Conservation (phyloP, 2,113 vertebrate species). For the Anguilla rostrata region DNA sequence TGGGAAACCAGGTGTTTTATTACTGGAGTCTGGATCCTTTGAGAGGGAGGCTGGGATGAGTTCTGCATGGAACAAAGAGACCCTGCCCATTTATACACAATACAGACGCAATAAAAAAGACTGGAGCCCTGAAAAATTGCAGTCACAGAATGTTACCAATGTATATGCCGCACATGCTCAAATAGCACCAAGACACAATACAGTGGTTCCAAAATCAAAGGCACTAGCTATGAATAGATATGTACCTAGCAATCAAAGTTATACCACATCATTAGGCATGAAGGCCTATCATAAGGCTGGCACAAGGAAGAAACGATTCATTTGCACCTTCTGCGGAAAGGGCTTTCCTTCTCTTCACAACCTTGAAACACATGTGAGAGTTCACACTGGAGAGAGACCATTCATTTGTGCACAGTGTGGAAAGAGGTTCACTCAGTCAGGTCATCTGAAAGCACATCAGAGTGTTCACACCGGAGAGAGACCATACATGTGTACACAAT, state of each 20-base stretch:
- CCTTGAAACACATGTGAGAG: constrained; percentile 65
- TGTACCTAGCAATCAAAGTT: neutral
- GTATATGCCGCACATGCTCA: constrained; percentile 32
- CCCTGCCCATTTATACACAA: constrained; percentile 11
- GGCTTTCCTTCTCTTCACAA: constrained; percentile 63
- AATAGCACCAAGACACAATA: constrained; percentile 25
- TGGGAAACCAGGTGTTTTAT: constrained; percentile 22
- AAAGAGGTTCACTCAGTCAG: constrained; percentile 70
- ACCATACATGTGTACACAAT: constrained; percentile 63
- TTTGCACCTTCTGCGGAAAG: constrained; percentile 63
- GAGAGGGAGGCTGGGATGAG: constrained; percentile 48
- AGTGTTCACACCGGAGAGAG: constrained; percentile 73
- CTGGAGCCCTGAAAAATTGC: constrained; percentile 24
- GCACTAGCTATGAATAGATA: constrained; percentile 2
- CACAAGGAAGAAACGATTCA: constrained; percentile 52
- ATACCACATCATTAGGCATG: neutral
- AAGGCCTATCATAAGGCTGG: neutral
- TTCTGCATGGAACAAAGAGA: constrained; percentile 50
- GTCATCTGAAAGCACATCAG: constrained; percentile 70
- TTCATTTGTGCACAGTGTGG: constrained; percentile 70
- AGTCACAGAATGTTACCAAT: constrained; percentile 44
- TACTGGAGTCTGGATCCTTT: constrained; percentile 34
- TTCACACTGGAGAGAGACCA: constrained; percentile 67
- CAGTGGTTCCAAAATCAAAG: constrained; percentile 21
- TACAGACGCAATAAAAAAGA: constrained; percentile 17